These are phyloP conservation scores for Rhodinocichla rosea DNA, from an alignment of 2,113 vertebrate genomes.

Conservation along the genomic window DNA sequence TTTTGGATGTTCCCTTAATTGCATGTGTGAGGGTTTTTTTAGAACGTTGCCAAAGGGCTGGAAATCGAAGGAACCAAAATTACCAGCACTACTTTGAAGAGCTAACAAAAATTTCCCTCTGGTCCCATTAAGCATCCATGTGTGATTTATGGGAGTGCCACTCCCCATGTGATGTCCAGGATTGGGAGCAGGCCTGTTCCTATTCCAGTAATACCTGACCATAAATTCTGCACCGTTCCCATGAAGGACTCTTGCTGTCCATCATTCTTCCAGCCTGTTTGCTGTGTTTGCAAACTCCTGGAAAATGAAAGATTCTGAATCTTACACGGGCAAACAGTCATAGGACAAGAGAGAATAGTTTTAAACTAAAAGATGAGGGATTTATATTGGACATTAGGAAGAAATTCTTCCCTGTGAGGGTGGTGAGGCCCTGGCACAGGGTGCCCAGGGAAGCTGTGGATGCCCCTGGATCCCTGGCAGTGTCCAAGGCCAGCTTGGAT, in stretches of 20 bases:
- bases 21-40: background rate
- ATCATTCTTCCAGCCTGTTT: background rate
- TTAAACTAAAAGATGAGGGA: background rate
- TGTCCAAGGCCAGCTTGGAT: background rate
- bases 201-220: background rate
- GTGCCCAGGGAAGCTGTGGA: background rate
- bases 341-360: background rate
- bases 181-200: background rate
- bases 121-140: background rate
- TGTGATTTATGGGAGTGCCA: background rate
- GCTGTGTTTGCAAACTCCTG: background rate
- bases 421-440: background rate
- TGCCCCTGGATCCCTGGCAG: background rate
- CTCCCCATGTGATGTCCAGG: background rate
- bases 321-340: rapidly evolving
- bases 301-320: background rate
- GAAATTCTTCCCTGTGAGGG: background rate
- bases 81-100: background rate
- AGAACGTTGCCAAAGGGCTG: background rate
- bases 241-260: background rate
- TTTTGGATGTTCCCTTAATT: background rate
- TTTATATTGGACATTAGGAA: background rate
- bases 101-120: background rate
- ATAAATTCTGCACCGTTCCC: background rate
- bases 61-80: rapidly evolving